Percentiles rank a stretch among this genome's conserved stretches.
These are phyloP conservation scores for Halcyon badia DNA, from an alignment of 2,797 vertebrate species.

Conservation along the genomic window DNA sequence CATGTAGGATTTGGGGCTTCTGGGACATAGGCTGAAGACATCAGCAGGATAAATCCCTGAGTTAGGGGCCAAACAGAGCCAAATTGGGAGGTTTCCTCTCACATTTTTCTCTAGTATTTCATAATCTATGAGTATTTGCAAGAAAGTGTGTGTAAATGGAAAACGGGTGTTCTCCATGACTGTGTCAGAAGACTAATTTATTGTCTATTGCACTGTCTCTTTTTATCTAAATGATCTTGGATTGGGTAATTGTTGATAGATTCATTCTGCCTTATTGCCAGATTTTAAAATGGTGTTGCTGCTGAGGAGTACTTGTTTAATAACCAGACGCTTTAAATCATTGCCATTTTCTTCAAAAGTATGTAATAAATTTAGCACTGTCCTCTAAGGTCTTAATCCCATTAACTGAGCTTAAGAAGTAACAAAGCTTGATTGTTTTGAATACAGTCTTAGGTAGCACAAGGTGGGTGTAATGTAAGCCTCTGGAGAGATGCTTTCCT, in stretches of 20 bases:
- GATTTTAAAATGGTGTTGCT: not conserved
- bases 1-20: not conserved
- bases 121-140: not conserved
- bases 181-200: not conserved
- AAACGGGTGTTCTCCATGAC: accelerated
- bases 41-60: not conserved
- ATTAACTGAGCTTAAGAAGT: not conserved
- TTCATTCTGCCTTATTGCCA: not conserved
- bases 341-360: not conserved
- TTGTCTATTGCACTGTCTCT: not conserved
- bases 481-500: not conserved
- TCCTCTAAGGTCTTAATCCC: not conserved
- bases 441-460: not conserved
- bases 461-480: not conserved
- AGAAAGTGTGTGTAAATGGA: not conserved
- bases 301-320: not conserved
- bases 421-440: not conserved
- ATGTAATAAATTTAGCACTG: not conserved
- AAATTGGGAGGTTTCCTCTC: not conserved
- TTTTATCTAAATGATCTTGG: not conserved
- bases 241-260: not conserved
- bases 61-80: not conserved
- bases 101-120: not conserved
- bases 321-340: not conserved
- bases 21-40: not conserved